phyloP scores from a whole-genome alignment of 2,888 invertebrate species.

The Aradus depressus region DNA sequence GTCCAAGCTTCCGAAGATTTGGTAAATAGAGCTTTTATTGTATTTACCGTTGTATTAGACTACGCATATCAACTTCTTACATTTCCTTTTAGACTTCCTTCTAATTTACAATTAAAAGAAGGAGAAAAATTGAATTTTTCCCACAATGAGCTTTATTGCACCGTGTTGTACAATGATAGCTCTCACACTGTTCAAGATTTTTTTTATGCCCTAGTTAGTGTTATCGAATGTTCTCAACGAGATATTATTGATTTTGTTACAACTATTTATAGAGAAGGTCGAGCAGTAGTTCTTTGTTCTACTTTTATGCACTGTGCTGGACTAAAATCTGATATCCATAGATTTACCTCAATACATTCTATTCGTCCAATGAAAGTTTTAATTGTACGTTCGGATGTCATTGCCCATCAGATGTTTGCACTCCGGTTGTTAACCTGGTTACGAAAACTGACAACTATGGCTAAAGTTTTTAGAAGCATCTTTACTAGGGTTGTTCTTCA shows the following conservation, averaged over 20 bases:
- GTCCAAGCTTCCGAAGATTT: constrained; percentile 45
- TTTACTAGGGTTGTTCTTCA: constrained; percentile 61
- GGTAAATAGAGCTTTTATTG: constrained; percentile 50
- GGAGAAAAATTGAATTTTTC: constrained; percentile 45
- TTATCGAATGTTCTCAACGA: constrained; percentile 79
- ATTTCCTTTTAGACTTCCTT: constrained; percentile 57
- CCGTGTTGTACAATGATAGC: constrained; percentile 96
- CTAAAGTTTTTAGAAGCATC: constrained; percentile 63
- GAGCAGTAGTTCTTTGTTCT: constrained; percentile 80
- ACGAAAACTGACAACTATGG: constrained; percentile 70
- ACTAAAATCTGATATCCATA: constrained; percentile 69
- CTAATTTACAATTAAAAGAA: constrained; percentile 53
- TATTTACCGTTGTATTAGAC: constrained; percentile 65
- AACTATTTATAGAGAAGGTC: constrained; percentile 90
- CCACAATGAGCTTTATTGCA: constrained; percentile 64
- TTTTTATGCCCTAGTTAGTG: constrained; percentile 75
- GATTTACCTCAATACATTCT: constrained; percentile 65
- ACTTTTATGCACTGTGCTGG: constrained; percentile 66
- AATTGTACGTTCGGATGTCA: constrained; percentile 79
- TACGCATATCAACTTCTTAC: constrained; percentile 77
- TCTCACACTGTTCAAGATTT: constrained; percentile 98
- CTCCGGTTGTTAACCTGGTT: constrained; percentile 84
- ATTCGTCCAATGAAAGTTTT: constrained; percentile 70
- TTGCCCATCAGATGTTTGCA: constrained; percentile 90
- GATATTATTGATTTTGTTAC: constrained; percentile 92